Base-by-base conservation (phyloP, 1,140 invertebrate species). In the Drosophila auraria region DNA sequence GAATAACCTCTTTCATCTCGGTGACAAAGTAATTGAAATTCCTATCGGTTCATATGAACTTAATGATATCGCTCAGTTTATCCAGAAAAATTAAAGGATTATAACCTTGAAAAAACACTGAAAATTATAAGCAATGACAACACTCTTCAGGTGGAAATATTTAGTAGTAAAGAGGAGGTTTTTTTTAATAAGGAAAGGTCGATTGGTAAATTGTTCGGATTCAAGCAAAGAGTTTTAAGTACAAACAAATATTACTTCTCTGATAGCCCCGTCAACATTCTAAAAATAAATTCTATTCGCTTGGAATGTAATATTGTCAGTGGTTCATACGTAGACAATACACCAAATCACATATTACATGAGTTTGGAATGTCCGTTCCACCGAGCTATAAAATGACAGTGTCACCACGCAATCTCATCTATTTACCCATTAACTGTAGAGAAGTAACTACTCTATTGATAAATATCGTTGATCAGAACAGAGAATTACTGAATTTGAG, bases 1-100 rank as follows among this genome's bases (percentile, higher is more conserved):
- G 27, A 89, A 90, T 45, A 93, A 93, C 86, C 80, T 82, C 70
- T 92, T 93, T 79, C 87, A 93, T 64, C 70, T 91, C 59, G 80
- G 72, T 30, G 56, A 91, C 40, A 20, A 89, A 50, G 61, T 68
- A 23, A 86, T 93, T 54, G 60, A 54, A 45, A 87, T 93, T 62
- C 90, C 90, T 11, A 80, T 76, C 30, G 89, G 91, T 23, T 83
- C 84, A 30, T 93, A 92, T 82, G 92, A 92, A 80, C 71, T 93
- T 44, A 49, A 70, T 40, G 82, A 93, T 72, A 92, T 62, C 17
- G 17, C 15, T 27, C 12, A 62, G 12, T 23, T 61, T 38, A 38
- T 61, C 30, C 2, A 49, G 4, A 30, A 61, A 8, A 36, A 30
- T 20, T 50, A 20, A 36, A 38, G 20, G 9, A 40, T n/a, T 27